Base-by-base conservation (phyloP, 2,797 vertebrate species). In the Eurystomus glaucurus region DNA sequence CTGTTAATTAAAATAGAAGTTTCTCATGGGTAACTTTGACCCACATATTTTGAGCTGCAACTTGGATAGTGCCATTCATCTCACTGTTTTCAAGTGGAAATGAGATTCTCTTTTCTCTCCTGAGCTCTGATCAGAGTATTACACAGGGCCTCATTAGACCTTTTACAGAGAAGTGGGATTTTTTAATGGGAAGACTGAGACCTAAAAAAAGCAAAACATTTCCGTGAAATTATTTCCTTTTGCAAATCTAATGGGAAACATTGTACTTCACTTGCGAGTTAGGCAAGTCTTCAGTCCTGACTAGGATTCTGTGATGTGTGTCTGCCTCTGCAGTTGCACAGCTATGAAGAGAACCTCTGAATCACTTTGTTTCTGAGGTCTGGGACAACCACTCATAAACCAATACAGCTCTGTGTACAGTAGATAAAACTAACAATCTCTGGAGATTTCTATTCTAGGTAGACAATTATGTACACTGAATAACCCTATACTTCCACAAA, bases 381-480 rank as follows among this genome's bases (percentile, higher is more conserved):
- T 57, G 19, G 41, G 41, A 43, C 11, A 43, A 43, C 41, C 41
- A 43, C 16, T 43, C 50, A 75, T 46, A 93, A 93, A 45, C 52
- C 19, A 90, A 28, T 79, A 78, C 48, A 87, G 35, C 26, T 85
- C 25, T 68, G 79, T 61, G 64, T 94, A 68, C 52, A 93, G 46
- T 35, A 93, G 71, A 92, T 92, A 95, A 96, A 93, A 76, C 23
- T 85, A 86, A 64, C 29, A 35, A 31, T 94, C 79, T 90, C 91
- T 68, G 28, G 90, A 94, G 77, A 85, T 76, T 85, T 89, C 61
- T 80, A 6, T 94, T 97, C 74, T 87, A 72, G 33, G 29, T 50
- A 96, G 97, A 45, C 29, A 79, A 55, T 97, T 96, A 89, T 61
- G 20, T 70, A 46, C 10, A 6, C 79, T 60, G 57, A 70, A 93